Evolutionary conservation across 2,113 vertebrate species (phyloP).

Genomic region (Entelurus aequoreus): DNA sequence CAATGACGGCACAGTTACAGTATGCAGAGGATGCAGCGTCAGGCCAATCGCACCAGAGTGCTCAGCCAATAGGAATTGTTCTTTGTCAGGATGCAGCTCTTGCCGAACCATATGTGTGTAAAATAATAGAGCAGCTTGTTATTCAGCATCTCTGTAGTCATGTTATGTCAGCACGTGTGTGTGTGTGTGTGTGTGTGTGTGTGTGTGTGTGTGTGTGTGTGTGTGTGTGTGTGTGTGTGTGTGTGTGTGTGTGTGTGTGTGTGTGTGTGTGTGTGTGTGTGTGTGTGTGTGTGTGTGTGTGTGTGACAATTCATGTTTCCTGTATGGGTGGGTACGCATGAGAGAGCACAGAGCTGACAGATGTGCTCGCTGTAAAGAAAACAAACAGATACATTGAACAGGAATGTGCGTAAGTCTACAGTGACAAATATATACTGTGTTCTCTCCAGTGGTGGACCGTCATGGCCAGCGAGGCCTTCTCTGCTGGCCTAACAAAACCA

Average conservation of each 20-base stretch:
- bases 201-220: background rate
- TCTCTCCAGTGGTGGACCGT: no score
- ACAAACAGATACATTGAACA: no score
- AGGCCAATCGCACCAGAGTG: slow-evolving; percentile 28
- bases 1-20: slow-evolving; percentile 47
- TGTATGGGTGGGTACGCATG: background rate
- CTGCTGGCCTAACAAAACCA: no score
- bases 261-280: background rate
- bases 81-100: slow-evolving; percentile 1
- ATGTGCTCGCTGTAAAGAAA: background rate
- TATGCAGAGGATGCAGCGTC: slow-evolving; percentile 14
- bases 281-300: background rate
- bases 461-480: no score
- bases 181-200: background rate
- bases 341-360: background rate
- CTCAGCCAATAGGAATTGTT: slow-evolving; percentile 35
- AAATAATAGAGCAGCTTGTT: slow-evolving; percentile 24
- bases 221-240: background rate
- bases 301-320: background rate
- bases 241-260: background rate
- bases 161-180: background rate
- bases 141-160: slow-evolving; percentile 4
- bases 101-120: slow-evolving; percentile 14
- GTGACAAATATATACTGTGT: no score
- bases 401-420: no score